A percentile compares a stretch with the other conserved stretches of the same genome.
These are phyloP conservation scores for Hypotaenidia philippensis DNA, from an alignment of 2,797 vertebrate species.

Conservation along the genomic window DNA sequence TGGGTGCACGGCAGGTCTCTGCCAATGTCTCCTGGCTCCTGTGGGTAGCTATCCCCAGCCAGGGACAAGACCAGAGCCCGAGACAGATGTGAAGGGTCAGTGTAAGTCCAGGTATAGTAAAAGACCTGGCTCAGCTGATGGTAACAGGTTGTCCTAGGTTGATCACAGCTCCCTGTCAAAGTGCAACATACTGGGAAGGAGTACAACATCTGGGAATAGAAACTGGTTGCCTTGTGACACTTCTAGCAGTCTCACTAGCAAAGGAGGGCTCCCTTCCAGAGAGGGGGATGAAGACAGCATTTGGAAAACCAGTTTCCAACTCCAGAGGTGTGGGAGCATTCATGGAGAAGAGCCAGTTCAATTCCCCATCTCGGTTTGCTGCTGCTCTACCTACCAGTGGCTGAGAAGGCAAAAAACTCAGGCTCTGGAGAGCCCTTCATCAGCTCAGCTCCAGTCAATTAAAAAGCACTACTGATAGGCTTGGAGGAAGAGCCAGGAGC, in stretches of 20 bases:
- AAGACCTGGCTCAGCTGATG: neutral
- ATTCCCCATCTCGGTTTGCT: neutral
- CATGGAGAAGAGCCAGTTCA: neutral
- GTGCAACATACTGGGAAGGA: neutral
- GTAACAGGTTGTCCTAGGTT: neutral
- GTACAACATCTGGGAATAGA: neutral
- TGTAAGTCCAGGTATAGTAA: neutral
- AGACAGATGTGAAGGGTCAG: too few species aligned
- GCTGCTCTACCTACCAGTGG: neutral
- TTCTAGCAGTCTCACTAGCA: fast-evolving
- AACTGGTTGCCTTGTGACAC: neutral
- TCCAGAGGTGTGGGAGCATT: neutral
- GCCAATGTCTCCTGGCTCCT: neutral
- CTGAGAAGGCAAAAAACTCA: neutral
- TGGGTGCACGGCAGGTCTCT: fast-evolving
- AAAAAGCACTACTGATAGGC: conserved; percentile 19
- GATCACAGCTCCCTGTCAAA: neutral
- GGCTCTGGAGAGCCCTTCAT: conserved; percentile 7
- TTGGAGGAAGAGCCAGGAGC: neutral
- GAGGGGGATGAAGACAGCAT: fast-evolving
- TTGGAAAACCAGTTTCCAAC: neutral
- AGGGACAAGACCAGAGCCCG: neutral
- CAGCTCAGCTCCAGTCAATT: conserved; percentile 12
- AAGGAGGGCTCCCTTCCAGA: neutral
- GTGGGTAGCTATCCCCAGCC: neutral